Evolutionary conservation across 2,888 invertebrate species (phyloP), one percentile per base, ranked within the genome.

Genomic region (Heteromyza rotundicornis): DNA sequence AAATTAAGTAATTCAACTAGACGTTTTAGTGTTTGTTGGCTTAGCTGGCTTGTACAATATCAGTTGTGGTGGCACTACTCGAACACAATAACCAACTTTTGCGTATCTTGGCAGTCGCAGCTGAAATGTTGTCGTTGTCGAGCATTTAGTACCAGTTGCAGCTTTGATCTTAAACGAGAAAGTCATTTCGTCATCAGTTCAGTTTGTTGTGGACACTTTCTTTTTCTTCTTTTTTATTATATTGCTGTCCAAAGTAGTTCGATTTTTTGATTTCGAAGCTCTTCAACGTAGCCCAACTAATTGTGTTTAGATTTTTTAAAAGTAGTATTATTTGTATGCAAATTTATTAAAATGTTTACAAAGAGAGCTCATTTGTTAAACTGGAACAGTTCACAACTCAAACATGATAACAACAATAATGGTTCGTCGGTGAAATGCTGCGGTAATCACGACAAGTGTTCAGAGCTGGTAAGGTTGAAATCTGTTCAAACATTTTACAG

Each of bases 271-370:
- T 32, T 40, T 40, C 32, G 5, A 5, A n/a, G n/a, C n/a, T n/a
- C n/a, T n/a, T n/a, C n/a, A n/a, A n/a, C n/a, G n/a, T n/a, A n/a
- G n/a, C n/a, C n/a, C n/a, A n/a, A n/a, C n/a, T n/a, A n/a, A n/a
- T n/a, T n/a, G n/a, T n/a, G n/a, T n/a, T n/a, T n/a, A n/a, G n/a
- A n/a, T n/a, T n/a, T n/a, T n/a, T n/a, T n/a, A n/a, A n/a, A n/a
- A n/a, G n/a, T n/a, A n/a, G n/a, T n/a, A n/a, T n/a, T n/a, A n/a
- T n/a, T n/a, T n/a, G n/a, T n/a, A n/a, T n/a, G n/a, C n/a, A n/a
- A n/a, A n/a, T n/a, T n/a, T n/a, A n/a, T n/a, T n/a, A 55, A 67
- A 75, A 78, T 78, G 78, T 77, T 75, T 71, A 70, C 77, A 32
- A 79, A 76, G 70, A 75, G 80, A 70, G 69, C 71, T 53, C 68